A percentile compares a stretch with the other conserved stretches of the same genome.
Evolutionary conservation across 2,797 vertebrate genomes (phyloP).

Genomic region (Gadopsis marmoratus): DNA sequence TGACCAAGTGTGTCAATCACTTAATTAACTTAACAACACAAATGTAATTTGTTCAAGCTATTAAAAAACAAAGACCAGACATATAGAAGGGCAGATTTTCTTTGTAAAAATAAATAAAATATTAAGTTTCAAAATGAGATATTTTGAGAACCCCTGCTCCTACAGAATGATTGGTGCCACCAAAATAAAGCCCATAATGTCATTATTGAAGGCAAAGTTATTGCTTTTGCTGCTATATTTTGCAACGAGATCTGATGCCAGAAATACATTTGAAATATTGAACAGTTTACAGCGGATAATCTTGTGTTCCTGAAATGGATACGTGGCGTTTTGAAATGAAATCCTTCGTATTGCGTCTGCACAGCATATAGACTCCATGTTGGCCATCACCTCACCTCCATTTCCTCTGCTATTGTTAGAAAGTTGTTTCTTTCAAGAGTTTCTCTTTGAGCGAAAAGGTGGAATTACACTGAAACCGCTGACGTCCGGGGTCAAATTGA

Average conservation of each 20-base stretch:
- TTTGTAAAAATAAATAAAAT: conserved; percentile 18
- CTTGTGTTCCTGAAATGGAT: conserved; percentile 48
- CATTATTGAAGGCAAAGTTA: conserved; percentile 37
- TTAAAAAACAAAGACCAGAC: conserved; percentile 1
- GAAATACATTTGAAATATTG: conserved; percentile 48
- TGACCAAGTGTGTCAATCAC: background rate
- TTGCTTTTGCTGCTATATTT: conserved; percentile 35
- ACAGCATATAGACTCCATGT: conserved; percentile 5
- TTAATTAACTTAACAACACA: background rate
- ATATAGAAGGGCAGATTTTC: background rate
- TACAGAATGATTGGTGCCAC: conserved; percentile 12
- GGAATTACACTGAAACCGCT: conserved; percentile 72
- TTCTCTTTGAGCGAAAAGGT: conserved; percentile 54
- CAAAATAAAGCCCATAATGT: conserved; percentile 40
- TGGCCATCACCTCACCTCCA: conserved; percentile 6
- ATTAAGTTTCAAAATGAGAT: conserved; percentile 19
- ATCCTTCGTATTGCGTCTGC: conserved; percentile 19
- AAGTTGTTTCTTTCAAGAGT: conserved; percentile 22
- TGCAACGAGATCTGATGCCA: conserved; percentile 30
- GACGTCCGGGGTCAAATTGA: conserved; percentile 72
- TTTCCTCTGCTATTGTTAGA: conserved; percentile 55
- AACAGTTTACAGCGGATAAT: conserved; percentile 25
- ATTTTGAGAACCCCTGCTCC: conserved; percentile 12
- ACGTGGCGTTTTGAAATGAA: conserved; percentile 33
- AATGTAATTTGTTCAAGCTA: background rate